phyloP scores from a whole-genome alignment of 2,888 invertebrate species.

The Ormia ochracea region DNA sequence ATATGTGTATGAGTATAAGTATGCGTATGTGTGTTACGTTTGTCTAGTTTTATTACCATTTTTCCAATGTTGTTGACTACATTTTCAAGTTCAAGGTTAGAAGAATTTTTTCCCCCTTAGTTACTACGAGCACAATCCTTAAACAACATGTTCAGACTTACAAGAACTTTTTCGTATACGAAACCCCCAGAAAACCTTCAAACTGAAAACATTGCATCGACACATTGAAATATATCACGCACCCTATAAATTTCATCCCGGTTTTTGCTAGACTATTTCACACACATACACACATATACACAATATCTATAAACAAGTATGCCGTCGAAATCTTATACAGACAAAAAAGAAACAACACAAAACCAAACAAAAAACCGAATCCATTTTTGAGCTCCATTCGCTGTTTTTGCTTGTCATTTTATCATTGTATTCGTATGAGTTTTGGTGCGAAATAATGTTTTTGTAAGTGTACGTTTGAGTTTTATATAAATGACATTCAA shows the following conservation, averaged over 20 bases:
- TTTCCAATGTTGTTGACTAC: conserved; percentile 67
- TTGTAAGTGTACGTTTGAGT: conserved; percentile 18
- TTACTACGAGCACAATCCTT: too few relatives aligned
- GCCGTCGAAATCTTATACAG: conserved; percentile 9
- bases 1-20: conserved; percentile 1
- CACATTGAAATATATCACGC: conserved; percentile 11
- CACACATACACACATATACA: background rate
- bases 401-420: background rate
- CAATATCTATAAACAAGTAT: background rate
- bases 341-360: conserved; percentile 21
- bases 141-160: background rate
- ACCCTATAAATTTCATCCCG: conserved; percentile 22
- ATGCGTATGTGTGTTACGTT: conserved; percentile 44
- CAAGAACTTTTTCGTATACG: conserved; percentile 1
- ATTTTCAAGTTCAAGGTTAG: conserved; percentile 74
- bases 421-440: background rate
- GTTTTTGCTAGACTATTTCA: conserved; percentile 21
- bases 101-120: conserved; percentile 30
- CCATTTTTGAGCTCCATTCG: conserved; percentile 11
- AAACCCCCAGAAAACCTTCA: background rate
- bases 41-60: conserved; percentile 59
- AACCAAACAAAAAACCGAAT: background rate
- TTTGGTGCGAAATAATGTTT: background rate
- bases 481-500: conserved; percentile 57
- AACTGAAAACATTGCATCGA: background rate